These are phyloP conservation scores for Armadillidium nasatum DNA, from an alignment of 1,140 invertebrate species.

Conservation along the genomic window DNA sequence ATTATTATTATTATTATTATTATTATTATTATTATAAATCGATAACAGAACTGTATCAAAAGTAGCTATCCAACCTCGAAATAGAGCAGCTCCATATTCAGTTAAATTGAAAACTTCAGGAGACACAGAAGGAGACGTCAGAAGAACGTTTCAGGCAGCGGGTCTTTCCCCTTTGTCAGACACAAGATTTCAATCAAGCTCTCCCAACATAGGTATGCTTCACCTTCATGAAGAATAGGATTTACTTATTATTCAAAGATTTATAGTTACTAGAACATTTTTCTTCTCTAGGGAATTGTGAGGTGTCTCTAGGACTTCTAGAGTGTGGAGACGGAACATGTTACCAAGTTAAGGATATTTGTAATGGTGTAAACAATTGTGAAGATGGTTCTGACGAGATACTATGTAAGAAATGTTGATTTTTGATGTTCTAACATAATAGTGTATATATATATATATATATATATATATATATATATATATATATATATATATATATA, in stretches of 20 bases:
- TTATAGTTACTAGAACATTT: neutral
- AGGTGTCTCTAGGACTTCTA: slow-evolving; percentile 25
- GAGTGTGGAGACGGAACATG: slow-evolving; percentile 46
- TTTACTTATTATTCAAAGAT: neutral
- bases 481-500: slow-evolving; percentile 9
- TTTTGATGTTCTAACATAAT: no score
- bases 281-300: slow-evolving; percentile 26
- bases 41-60: neutral
- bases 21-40: no score
- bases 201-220: neutral
- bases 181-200: neutral
- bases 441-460: no score
- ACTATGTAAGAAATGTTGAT: no score
- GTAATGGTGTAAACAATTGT: slow-evolving; percentile 50
- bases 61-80: neutral
- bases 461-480: no score
- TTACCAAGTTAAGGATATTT: slow-evolving; percentile 45
- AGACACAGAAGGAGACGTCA: neutral
- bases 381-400: slow-evolving; percentile 50
- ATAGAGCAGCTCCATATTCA: neutral
- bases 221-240: neutral
- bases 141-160: neutral
- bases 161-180: neutral
- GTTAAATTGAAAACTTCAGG: neutral
- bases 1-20: no score